A percentile compares a stretch with the other conserved stretches of the same genome.
phyloP scores from a whole-genome alignment of 2,797 vertebrate species.

The Trichosurus vulpecula region DNA sequence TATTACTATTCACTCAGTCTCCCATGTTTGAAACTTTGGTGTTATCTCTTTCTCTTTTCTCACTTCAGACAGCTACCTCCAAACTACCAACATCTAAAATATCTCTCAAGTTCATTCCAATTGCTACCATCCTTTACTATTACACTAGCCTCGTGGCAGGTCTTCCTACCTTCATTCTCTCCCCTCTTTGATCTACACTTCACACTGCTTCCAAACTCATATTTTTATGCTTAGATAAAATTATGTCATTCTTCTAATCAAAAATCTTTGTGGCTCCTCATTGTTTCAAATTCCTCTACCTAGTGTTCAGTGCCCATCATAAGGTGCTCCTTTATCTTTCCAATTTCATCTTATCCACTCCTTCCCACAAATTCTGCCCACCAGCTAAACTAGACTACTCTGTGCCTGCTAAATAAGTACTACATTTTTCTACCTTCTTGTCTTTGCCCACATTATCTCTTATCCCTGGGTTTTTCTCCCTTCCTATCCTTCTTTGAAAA shows the following conservation, averaged over 20 bases:
- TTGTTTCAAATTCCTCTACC: not conserved
- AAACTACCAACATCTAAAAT: not conserved
- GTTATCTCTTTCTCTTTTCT: not conserved
- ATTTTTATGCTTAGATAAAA: not conserved
- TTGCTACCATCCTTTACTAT: not conserved
- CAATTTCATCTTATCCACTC: not conserved
- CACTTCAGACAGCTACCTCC: not conserved
- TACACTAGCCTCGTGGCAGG: not conserved
- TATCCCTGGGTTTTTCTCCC: not conserved
- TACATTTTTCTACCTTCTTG: not conserved
- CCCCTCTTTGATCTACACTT: not conserved
- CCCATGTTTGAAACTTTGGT: not conserved
- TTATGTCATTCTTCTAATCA: not conserved
- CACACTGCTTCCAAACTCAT: not conserved
- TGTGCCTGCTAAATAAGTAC: not conserved
- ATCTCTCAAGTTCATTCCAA: not conserved
- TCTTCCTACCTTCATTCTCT: not conserved
- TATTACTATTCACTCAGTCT: not conserved
- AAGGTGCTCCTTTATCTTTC: not conserved
- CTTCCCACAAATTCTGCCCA: not conserved
- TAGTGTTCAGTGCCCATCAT: not conserved
- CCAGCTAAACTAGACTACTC: not conserved
- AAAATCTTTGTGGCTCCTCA: not conserved
- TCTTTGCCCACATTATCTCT: not conserved
- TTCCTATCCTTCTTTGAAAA: not conserved